Base-by-base conservation (phyloP, 2,888 invertebrate species). In the Acronicta alni region DNA sequence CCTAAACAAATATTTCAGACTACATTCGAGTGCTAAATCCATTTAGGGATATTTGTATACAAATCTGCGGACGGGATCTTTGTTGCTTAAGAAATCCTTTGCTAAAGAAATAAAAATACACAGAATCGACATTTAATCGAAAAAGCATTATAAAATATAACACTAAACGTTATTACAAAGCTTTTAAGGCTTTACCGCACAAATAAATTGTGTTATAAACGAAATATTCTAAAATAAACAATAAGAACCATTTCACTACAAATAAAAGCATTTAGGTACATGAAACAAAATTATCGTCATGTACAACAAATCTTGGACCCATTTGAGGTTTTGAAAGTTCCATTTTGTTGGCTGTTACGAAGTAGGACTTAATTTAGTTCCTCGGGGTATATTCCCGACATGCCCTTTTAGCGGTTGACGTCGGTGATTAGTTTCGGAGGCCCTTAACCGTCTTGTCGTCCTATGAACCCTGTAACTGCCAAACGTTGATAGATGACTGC, bases 371-470 rank as follows among this genome's bases (percentile, higher is more conserved):
- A 83, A 84, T 83, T 82, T 81, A 73, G 76, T 73, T 76, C 72
- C 69, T 76, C 46, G 16, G 30, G 53, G 54, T 68, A 76, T 74
- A 75, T 74, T 66, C 65, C 57, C 60, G 61, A 78, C 75, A 64
- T 69, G 70, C 71, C 81, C 79, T 82, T 82, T 76, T 74, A 74
- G 77, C 74, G 70, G 80, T 78, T 69, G 74, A 77, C 77, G 71
- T 63, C 55, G 66, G 75, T 82, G 80, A 88, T 87, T 84, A 85
- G 79, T 83, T 83, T 77, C 75, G 57, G 66, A 43, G 72, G 62
- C 68, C 60, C 72, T 54, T 70, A 72, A 63, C 67, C 62, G 42
- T 58, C 62, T 65, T 58, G 62, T 64, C 69, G 57, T 70, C 69
- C 60, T 59, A 54, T 56, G 52, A 64, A 59, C 57, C 69, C 67